phyloP scores from a whole-genome alignment of 2,113 vertebrate species.

The Ptilonorhynchus violaceus region DNA sequence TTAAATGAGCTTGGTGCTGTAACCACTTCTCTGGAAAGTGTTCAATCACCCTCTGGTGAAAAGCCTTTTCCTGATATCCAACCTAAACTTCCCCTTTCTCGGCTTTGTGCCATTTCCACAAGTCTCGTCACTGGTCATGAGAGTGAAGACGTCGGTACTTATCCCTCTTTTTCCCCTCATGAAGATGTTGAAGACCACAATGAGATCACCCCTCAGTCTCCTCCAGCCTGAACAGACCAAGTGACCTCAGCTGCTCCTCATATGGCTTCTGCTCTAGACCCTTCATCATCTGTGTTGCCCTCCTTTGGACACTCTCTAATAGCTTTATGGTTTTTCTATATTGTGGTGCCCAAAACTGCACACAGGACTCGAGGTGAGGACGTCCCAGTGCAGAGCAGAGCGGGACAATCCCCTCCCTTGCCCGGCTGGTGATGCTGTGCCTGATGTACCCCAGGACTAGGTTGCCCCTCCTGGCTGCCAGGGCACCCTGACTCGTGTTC shows the following conservation, averaged over 20 bases:
- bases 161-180: not conserved
- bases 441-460: accelerated
- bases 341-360: not conserved
- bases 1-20: not conserved
- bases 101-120: not conserved
- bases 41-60: not conserved
- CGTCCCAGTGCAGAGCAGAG: accelerated
- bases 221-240: not conserved
- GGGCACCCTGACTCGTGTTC: not conserved
- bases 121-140: not conserved
- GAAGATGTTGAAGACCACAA: not conserved
- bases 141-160: not conserved
- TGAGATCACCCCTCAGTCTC: too few species aligned
- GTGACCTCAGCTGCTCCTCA: not conserved
- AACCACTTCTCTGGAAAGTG: not conserved
- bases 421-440: accelerated
- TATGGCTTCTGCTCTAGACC: not conserved
- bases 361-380: not conserved
- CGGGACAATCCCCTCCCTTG: accelerated
- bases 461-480: not conserved
- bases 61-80: not conserved
- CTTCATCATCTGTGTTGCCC: too few species aligned
- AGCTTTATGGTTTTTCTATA: not conserved
- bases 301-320: not conserved
- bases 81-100: not conserved